Evolutionary conservation across 2,888 invertebrate genomes (phyloP).

Genomic region (Embidobia sp.): DNA sequence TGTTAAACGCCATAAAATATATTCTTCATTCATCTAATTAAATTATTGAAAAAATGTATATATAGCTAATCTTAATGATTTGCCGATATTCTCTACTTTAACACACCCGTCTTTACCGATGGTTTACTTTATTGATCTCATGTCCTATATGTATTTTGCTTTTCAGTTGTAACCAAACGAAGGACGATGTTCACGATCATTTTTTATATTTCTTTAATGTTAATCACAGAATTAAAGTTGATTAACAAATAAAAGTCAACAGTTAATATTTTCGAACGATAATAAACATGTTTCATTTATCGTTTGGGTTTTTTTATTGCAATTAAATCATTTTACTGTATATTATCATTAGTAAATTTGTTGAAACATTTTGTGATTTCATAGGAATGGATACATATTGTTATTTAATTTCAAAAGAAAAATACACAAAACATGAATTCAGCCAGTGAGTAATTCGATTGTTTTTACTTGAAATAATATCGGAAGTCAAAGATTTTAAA

Average conservation of each 20-base stretch:
- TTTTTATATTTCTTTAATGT: conserved; percentile 22
- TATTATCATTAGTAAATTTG: conserved; percentile 27
- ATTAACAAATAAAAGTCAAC: conserved; percentile 19
- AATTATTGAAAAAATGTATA: no score
- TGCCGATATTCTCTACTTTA: neutral
- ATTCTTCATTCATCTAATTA: no score
- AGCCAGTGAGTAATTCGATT: conserved; percentile 72
- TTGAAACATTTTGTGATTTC: conserved; percentile 58
- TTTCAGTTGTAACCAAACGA: conserved; percentile 36
- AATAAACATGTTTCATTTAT: neutral
- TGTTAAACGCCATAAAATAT: no score
- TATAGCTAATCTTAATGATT: conserved; percentile 8
- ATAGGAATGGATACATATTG: conserved; percentile 76
- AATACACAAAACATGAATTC: conserved; percentile 73
- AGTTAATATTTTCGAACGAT: conserved; percentile 3
- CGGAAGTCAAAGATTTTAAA: no score
- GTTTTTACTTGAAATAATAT: neutral
- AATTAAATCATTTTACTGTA: conserved; percentile 1
- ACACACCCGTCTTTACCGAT: conserved; percentile 71
- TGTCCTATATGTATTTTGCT: conserved; percentile 33
- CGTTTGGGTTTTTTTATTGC: neutral
- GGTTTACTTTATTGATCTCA: conserved; percentile 72
- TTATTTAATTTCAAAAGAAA: conserved; percentile 64
- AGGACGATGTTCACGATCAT: conserved; percentile 32
- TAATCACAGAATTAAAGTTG: conserved; percentile 21